Base-by-base conservation (phyloP, 2,113 vertebrate species). In the Colistium nudipinnis region DNA sequence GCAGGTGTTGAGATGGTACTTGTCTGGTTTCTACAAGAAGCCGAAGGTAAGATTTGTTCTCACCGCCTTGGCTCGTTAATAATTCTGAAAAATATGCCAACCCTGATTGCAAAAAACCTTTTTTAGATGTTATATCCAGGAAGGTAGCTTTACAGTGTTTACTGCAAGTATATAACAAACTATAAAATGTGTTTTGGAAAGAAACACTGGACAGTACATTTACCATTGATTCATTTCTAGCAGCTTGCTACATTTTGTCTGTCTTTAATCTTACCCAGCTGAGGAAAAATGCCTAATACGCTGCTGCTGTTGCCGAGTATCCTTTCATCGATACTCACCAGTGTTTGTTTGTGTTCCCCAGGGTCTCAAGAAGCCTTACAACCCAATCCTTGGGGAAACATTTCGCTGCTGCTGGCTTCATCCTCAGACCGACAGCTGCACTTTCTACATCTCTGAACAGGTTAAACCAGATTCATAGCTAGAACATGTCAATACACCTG, bases 331-430 rank as follows among this genome's bases (percentile, higher is more conserved):
- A 56, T 17, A 30, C 25, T 47, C 7, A 9, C 20, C 2, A 56
- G 13, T 33, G 0, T 77, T 39, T 70, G 22, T 62, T 67, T 56
- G 9, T 20, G 1, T 80, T 65, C 56, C 69, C 13, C 87, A 99
- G 97, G 97, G 97, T 55, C 94, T 99, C 83, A 98, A 98, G 90
- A 99, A 99, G 90, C 97, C 97, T 70, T 99, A 99, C 88, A 98
- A 98, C 84, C 97, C 97, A 19, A 94, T 99, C 76, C 90, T 99
- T 55, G 97, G 97, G 70, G 97, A 99, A 89, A 96, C 91, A 0
- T 99, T 98, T 88, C 97, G 97, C 85, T 98, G 97, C 90, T 94
- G 96, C 90, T 99, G 97, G 97, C 92, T 94, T 69, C 96, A 99
- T 80, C 96, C 97, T n/a, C 82, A 96, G 87, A 96, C 94, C 0